Base-by-base conservation (phyloP, 2,888 invertebrate genomes). In the Tetrapedia diversipes region DNA sequence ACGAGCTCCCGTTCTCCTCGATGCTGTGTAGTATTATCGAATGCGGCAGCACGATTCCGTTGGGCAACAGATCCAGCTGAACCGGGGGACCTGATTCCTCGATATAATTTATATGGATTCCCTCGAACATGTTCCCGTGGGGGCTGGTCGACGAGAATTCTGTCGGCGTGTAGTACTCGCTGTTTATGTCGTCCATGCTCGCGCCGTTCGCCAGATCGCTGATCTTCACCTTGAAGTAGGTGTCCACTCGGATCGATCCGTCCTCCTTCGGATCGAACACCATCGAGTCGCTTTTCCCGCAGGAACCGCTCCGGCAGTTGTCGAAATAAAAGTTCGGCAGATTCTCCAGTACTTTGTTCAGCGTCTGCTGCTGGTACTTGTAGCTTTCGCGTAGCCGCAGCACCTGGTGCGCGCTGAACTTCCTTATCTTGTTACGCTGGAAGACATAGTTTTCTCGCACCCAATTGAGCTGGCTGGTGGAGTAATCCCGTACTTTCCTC, bases 391-490 rank as follows among this genome's bases (percentile, higher is more conserved):
- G 95, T 53, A 98, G 92, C 63, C 97, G 94, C 54, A 98, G 93
- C 72, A 98, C 95, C 92, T 98, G 98, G 90, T 97, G 97, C 24
- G 97, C 96, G 92, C 98, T 98, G 93, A 98, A 98, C 92, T 98
- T 98, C 59, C 98, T 94, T 81, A 98, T 97, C 92, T 98, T 96
- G 92, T 98, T 97, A 70, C 98, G 94, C 92, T 98, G 98, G 94
- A 97, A 97, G 90, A 98, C 96, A 92, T 98, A 98, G 92, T 98
- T 98, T 92, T 98, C 98, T 77, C 98, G 94, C 83, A 98, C 97
- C 96, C 97, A 97, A 92, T 97, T 97, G 86, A 98, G 93, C 92
- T 98, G 98, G 77, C 95, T 94, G 43, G 96, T 96, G 24, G 98
- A 98, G 91, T 98, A 98, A 89, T 98, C 98, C 70, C 98, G 95